Percentiles rank a stretch among this genome's conserved stretches.
Evolutionary conservation across 2,888 invertebrate genomes (phyloP).

Genomic region (Melipona bicolor): DNA sequence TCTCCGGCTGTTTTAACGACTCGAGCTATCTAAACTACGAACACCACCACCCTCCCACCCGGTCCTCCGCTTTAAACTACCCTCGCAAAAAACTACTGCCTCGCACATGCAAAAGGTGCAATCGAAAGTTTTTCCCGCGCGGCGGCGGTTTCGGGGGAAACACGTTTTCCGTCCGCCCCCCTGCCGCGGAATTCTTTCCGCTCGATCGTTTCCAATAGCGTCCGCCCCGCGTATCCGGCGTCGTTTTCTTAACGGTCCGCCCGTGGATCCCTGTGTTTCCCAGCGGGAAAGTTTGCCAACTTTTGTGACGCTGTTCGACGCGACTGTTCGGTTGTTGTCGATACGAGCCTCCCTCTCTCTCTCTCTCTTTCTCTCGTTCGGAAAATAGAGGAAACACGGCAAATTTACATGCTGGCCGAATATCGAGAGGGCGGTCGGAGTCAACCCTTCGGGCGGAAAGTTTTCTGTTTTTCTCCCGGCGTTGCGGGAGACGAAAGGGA

Average conservation of each 20-base stretch:
- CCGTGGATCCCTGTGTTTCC: neutral
- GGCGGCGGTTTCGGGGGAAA: neutral
- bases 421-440: conserved; percentile 31
- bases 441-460: conserved; percentile 30
- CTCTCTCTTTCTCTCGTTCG: neutral
- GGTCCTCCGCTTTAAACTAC: neutral
- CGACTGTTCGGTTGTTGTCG: neutral
- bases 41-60: neutral
- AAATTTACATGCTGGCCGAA: conserved; percentile 46
- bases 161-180: neutral
- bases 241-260: conserved; percentile 18
- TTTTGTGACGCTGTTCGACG: neutral
- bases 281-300: conserved; percentile 14
- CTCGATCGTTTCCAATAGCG: conserved; percentile 3
- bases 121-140: neutral
- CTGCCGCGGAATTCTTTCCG: neutral
- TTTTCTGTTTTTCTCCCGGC: conserved; percentile 29
- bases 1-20: conserved; percentile 19
- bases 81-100: neutral
- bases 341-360: neutral
- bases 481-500: neutral
- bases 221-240: neutral
- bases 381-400: conserved; percentile 10
- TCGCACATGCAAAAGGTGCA: neutral
- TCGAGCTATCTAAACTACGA: conserved; percentile 23